phyloP scores from a whole-genome alignment of 1,140 invertebrate genomes.

The Caerostris darwini region DNA sequence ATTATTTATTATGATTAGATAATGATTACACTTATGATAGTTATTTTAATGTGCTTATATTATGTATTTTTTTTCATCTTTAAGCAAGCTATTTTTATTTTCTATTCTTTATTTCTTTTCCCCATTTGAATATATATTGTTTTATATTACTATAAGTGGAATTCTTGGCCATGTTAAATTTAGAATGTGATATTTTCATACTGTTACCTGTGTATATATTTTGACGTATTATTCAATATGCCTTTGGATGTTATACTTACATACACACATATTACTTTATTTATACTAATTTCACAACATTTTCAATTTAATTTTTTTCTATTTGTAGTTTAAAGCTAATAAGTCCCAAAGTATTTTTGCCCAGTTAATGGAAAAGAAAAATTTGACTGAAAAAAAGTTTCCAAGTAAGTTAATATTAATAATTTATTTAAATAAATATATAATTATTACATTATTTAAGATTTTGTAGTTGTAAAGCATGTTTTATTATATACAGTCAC shows the following conservation, averaged over 20 bases:
- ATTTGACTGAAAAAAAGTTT: too few relatives aligned
- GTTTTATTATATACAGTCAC: not conserved
- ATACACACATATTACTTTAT: not conserved
- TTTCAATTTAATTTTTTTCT: not conserved
- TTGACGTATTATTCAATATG: not conserved
- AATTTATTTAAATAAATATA: not conserved
- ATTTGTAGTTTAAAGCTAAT: not conserved
- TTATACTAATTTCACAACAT: not conserved
- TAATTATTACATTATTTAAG: not conserved
- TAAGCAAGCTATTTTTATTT: too few relatives aligned
- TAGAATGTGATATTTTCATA: not conserved
- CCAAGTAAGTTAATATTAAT: slow-evolving; percentile 2
- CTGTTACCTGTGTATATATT: not conserved
- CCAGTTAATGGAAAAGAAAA: slow-evolving; percentile 14
- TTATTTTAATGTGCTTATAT: too few relatives aligned
- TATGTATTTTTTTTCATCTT: too few relatives aligned
- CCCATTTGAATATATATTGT: not conserved
- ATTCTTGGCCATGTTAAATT: not conserved
- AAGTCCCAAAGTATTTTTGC: slow-evolving; percentile 9
- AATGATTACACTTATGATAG: too few relatives aligned
- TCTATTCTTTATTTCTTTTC: too few relatives aligned
- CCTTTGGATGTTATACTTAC: not conserved
- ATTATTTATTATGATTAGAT: too few relatives aligned
- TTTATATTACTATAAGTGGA: not conserved
- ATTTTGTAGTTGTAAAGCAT: not conserved